These are phyloP conservation scores for Mormyrus lacerda DNA, from an alignment of 2,113 vertebrate genomes.

Conservation along the genomic window DNA sequence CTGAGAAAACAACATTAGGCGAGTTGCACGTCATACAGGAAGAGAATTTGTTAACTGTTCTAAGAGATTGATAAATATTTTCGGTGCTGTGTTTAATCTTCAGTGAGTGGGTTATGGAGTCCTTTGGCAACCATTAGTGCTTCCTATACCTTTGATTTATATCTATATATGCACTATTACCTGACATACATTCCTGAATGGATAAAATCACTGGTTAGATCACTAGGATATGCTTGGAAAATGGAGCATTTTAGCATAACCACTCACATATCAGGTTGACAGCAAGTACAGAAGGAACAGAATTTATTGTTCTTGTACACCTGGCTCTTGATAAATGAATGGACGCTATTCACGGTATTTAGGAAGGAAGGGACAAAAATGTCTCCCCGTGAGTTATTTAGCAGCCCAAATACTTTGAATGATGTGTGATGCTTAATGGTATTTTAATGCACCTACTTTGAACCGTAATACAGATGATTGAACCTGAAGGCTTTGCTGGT, in stretches of 20 bases:
- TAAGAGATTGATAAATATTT: background rate
- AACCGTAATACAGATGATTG: constrained; percentile 26
- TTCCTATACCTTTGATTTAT: background rate
- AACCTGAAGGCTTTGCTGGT: constrained; percentile 16
- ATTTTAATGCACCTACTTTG: constrained; percentile 19
- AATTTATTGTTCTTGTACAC: background rate
- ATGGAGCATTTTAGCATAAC: background rate
- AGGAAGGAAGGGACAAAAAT: background rate
- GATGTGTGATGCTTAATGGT: constrained; percentile 14
- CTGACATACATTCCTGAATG: background rate
- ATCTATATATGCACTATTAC: background rate
- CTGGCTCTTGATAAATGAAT: constrained; percentile 4
- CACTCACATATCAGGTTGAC: background rate
- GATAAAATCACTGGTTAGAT: background rate
- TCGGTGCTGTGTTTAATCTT: background rate
- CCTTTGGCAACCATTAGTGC: background rate
- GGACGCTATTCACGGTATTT: background rate
- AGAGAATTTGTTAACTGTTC: background rate
- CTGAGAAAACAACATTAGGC: background rate
- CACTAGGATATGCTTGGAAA: background rate
- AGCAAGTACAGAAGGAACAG: background rate
- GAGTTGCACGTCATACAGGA: background rate
- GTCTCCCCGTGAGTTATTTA: constrained; percentile 10
- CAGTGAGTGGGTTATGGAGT: background rate
- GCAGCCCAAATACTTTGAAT: constrained; percentile 6